Evolutionary conservation across 2,888 invertebrate species (phyloP), one percentile per base, ranked within the genome.

Genomic region (Megaustenia siamemsis): DNA sequence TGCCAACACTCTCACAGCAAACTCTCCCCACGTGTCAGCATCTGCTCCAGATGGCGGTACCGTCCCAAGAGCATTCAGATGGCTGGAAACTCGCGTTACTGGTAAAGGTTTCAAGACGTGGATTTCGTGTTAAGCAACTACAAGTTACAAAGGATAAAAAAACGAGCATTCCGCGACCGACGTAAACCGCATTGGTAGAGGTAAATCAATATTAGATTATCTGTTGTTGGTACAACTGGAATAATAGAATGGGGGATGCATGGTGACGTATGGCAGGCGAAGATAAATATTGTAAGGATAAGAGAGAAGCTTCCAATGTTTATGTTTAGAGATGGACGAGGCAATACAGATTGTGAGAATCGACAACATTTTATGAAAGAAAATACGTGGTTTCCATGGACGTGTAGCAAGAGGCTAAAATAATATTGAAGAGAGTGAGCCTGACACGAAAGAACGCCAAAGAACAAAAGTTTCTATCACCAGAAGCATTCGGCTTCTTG

Each of bases 1-100:
- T 43, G 32, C 38, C 10, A 35, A 35, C 10, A 45, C 49, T 45
- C 68, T 49, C 68, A 4, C 43, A 28, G 24, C 4, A 45, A 68
- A 77, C 63, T 3, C n/a, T n/a, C 28, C 35, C 77, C 77, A 77
- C 24, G 77, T 56, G 73, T 0, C 69, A n/a, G 32, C 40, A 79
- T 69, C 18, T 24, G 75, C 6, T 24, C 21, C 40, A 84, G 56
- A 78, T 40, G 68, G 2, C 28, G n/a, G n/a, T 60, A n/a, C 28
- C 35, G 35, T 68, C 68, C 38, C 38, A 35, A 6, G 32, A 32
- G 68, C 12, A 35, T 68, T 68, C 68, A 6, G 35, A 56, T 21
- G 35, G 35, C n/a, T 8, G 28, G 60, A 28, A 60, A 60, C 60
- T 28, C 60, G 6, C 12, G 60, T 60, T 60, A 28, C 60, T 28